Base-by-base conservation (phyloP, 2,113 vertebrate species). In the Lethenteron camtschaticum region DNA sequence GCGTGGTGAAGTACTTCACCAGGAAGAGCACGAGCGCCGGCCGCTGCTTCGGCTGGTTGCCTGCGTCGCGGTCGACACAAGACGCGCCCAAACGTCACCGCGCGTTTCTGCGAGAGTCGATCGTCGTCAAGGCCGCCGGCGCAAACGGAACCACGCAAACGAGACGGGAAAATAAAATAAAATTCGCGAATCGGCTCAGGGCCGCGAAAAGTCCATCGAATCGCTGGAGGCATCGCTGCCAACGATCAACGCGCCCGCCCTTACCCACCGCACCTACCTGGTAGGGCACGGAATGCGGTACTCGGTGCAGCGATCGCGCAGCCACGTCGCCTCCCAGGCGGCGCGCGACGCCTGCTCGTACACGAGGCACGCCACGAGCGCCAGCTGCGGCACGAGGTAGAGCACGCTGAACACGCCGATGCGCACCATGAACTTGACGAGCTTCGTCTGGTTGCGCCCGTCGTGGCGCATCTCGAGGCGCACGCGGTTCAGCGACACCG, bases 341-440 rank as follows among this genome's bases (percentile, higher is more conserved):
- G 79, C 77, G 24, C 94, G 84, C 72, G 85, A 83, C 16, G 85
- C 82, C 74, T 89, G 87, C 55, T 99, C 94, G 18, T 94, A 95
- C 74, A 85, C 76, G 1, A 91, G 90, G 75, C 94, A 99, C 12
- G 85, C 89, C 14, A 97, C 81, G 70, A 96, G 84, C 0, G 80
- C 85, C 69, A 90, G 87, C 56, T 96, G 80, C 0, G 94, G 94
- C 57, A 95, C 83, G 69, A 97, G 78, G 75, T 97, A 99, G 3
- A 96, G 82, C 66, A 90, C 86, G 68, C 92, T 99, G 74, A 99
- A 99, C 59, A 96, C 86, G 5, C 85, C 92, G 11, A 97, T 97
- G 41, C 94, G 85, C 78, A 96, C 96, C 94, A 97, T 97, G 73
- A 99, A 99, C 72, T 91, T 96, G 79, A 96, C 96, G 7, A 99